Percentiles rank a stretch among this genome's conserved stretches.
Evolutionary conservation across 2,797 vertebrate species (phyloP).

Genomic region (Notolepis coatsorum): DNA sequence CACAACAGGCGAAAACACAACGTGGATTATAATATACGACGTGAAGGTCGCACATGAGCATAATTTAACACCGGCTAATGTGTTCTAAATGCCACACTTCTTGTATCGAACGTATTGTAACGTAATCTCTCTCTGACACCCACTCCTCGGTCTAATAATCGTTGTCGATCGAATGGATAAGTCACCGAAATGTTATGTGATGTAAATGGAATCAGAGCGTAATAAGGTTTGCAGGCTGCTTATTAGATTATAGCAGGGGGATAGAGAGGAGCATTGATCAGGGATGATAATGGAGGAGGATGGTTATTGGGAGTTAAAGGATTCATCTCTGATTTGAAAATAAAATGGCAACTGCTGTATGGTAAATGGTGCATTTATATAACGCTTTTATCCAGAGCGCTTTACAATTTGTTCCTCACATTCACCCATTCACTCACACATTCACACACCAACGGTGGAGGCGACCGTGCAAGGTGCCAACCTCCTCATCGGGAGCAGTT

Average conservation of each 20-base stretch:
- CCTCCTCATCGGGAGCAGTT: too few relatives aligned
- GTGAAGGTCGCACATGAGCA: too few relatives aligned
- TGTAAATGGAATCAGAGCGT: constrained; percentile 5
- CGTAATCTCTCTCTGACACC: constrained; percentile 5
- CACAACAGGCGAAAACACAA: too few relatives aligned
- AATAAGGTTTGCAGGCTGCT: constrained; percentile 27
- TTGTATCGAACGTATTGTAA: constrained; percentile 18
- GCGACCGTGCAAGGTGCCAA: too few relatives aligned
- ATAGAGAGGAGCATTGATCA: constrained; percentile 2
- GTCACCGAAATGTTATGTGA: constrained; percentile 25
- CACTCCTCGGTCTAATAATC: constrained; percentile 31
- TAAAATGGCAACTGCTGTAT: constrained; percentile 18
- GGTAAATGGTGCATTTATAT: too few relatives aligned
- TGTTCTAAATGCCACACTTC: background rate
- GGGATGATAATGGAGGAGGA: constrained; percentile 5
- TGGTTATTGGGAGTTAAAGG: background rate
- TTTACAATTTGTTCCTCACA: too few relatives aligned
- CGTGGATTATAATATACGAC: too few relatives aligned
- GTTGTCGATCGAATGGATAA: constrained; percentile 32
- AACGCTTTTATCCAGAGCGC: too few relatives aligned
- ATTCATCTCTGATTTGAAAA: constrained; percentile 16
- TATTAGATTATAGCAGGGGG: constrained; percentile 42
- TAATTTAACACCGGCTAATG: background rate
- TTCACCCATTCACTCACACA: too few relatives aligned
- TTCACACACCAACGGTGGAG: too few relatives aligned